phyloP scores from a whole-genome alignment of 2,797 vertebrate genomes.

The Gambelia wislizenii region DNA sequence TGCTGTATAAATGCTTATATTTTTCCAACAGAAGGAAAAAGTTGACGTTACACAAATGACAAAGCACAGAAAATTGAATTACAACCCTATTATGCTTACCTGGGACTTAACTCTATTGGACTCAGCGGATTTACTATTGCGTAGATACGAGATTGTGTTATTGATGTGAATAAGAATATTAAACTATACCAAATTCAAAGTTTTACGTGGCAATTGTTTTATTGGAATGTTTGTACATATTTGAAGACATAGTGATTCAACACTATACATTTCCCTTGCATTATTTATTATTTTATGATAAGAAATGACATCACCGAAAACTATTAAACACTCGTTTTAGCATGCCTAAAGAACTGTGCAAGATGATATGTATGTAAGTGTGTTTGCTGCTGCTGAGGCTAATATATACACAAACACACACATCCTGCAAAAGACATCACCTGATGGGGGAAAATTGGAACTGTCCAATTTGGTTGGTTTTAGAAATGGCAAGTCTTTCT shows the following conservation, averaged over 20 bases:
- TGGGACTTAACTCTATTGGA: neutral
- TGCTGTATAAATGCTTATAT: neutral
- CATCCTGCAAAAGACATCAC: too few species aligned
- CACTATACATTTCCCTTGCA: neutral
- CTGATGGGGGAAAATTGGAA: too few species aligned
- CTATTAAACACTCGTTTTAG: neutral
- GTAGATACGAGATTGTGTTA: too few species aligned
- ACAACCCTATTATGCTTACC: neutral
- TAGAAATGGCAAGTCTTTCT: neutral
- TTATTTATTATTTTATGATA: neutral
- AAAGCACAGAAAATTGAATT: too few species aligned
- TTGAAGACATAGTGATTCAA: neutral
- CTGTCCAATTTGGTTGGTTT: too few species aligned
- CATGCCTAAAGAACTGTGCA: neutral
- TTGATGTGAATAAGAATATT: neutral
- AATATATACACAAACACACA: too few species aligned
- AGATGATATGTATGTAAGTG: neutral
- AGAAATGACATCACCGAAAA: neutral
- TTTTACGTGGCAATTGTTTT: neutral
- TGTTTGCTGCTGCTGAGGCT: too few species aligned
- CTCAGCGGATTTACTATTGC: neutral
- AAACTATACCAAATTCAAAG: neutral
- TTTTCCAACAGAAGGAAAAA: neutral
- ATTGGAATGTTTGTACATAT: neutral
- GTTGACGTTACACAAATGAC: neutral